phyloP scores from a whole-genome alignment of 2,797 vertebrate species.

The Takifugu rubripes region DNA sequence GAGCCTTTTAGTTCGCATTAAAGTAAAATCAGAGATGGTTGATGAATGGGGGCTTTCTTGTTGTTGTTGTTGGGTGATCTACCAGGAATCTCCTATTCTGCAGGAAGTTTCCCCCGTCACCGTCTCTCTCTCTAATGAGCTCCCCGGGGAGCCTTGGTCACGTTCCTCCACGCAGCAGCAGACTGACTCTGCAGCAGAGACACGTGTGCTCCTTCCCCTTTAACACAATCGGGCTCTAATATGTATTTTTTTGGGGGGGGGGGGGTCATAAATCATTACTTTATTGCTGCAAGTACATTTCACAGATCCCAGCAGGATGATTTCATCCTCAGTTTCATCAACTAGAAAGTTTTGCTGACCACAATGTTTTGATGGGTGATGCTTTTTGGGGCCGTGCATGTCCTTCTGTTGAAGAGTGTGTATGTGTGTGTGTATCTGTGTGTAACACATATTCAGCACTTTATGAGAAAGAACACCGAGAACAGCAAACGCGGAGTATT shows the following conservation, averaged over 20 bases:
- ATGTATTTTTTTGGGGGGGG: conserved; percentile 23
- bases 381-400: conserved; percentile 37
- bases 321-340: conserved; percentile 44
- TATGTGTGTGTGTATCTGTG: conserved; percentile 15
- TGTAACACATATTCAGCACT: conserved; percentile 55
- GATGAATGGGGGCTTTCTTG: no score
- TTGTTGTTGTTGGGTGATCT: conserved; percentile 5
- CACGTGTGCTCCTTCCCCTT: conserved; percentile 10
- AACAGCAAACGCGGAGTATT: conserved; percentile 41
- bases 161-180: conserved; percentile 42
- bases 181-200: conserved; percentile 34
- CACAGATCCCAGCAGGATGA: conserved; percentile 44
- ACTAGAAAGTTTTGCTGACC: conserved; percentile 44
- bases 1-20: no score
- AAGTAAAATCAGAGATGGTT: no score
- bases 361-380: conserved; percentile 37
- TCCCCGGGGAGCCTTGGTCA: conserved; percentile 51
- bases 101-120: conserved; percentile 13
- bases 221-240: conserved; percentile 13
- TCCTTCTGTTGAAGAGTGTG: conserved; percentile 32
- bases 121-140: conserved; percentile 53
- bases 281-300: neutral
- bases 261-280: conserved; percentile 8
- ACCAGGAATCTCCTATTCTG: conserved; percentile 41
- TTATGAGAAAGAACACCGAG: conserved; percentile 38